These are phyloP conservation scores for Conus betulinus DNA, from an alignment of 1,140 invertebrate genomes.

Conservation along the genomic window DNA sequence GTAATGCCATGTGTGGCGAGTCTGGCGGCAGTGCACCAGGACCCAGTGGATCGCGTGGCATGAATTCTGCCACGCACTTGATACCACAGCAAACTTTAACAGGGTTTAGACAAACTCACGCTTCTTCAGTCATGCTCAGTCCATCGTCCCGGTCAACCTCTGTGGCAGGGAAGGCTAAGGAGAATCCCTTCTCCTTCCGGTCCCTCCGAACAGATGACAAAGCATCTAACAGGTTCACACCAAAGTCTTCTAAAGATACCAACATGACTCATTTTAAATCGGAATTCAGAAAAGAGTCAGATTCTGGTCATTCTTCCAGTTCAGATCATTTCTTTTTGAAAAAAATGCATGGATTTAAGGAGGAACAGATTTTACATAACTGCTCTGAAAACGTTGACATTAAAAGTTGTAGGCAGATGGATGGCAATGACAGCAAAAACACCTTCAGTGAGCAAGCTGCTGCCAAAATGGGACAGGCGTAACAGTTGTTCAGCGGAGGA, in stretches of 20 bases:
- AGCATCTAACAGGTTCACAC: background rate
- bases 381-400: background rate
- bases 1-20: background rate
- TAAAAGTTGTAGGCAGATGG: background rate
- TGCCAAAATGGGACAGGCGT: background rate
- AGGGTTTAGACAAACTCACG: background rate
- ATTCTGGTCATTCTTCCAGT: background rate
- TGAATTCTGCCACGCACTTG: background rate
- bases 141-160: background rate
- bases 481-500: background rate
- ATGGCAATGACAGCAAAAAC: background rate
- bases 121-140: background rate
- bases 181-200: background rate
- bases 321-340: background rate
- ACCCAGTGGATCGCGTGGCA: background rate
- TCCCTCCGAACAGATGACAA: background rate
- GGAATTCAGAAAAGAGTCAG: background rate
- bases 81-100: background rate
- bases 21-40: background rate
- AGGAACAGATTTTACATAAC: background rate
- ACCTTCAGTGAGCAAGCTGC: background rate
- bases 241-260: background rate
- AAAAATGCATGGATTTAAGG: background rate
- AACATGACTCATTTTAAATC: background rate
- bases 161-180: constrained; percentile 1